Conservation (phyloP, 92 coral and sea anemone species). For the Galaxea fascicularis region DNA sequence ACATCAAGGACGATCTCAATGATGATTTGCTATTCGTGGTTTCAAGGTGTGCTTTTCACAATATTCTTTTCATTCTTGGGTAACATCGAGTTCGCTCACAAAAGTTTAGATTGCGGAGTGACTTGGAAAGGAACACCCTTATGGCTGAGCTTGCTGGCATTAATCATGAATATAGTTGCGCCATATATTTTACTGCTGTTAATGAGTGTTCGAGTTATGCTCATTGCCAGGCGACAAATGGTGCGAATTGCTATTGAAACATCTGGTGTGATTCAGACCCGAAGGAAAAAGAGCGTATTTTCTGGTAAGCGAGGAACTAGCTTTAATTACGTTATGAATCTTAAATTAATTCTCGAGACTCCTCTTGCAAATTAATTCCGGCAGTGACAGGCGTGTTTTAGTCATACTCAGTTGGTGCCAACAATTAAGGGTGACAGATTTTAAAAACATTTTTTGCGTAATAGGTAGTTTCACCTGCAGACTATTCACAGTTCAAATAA, state of each 20-base stretch:
- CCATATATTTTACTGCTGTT: slow-evolving; percentile 68
- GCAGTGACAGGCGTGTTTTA: no score
- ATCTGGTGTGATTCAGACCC: neutral
- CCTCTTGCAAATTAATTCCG: no score
- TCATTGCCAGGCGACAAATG: slow-evolving; percentile 69
- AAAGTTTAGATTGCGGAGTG: slow-evolving; percentile 75
- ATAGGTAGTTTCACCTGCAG: no score
- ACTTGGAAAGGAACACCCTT: slow-evolving; percentile 72
- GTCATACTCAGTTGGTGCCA: no score
- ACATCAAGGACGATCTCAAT: slow-evolving; percentile 42
- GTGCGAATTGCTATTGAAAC: slow-evolving; percentile 40
- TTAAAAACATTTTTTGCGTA: no score
- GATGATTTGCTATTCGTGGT: slow-evolving; percentile 72
- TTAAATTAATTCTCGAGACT: no score
- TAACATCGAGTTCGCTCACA: slow-evolving; percentile 54
- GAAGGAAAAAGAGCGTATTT: slow-evolving; percentile 35
- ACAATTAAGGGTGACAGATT: no score
- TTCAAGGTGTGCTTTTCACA: slow-evolving; percentile 50
- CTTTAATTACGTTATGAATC: no score
- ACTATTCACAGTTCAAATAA: no score
- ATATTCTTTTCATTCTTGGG: slow-evolving; percentile 30
- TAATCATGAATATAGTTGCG: slow-evolving; percentile 53
- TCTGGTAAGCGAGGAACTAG: slow-evolving; percentile 16
- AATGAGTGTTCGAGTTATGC: slow-evolving; percentile 62
- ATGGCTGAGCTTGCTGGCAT: slow-evolving; percentile 59